Percentiles rank a stretch among this genome's conserved stretches.
These are phyloP conservation scores for Charadrius vociferus DNA, from an alignment of 2,113 vertebrate genomes.

Conservation along the genomic window DNA sequence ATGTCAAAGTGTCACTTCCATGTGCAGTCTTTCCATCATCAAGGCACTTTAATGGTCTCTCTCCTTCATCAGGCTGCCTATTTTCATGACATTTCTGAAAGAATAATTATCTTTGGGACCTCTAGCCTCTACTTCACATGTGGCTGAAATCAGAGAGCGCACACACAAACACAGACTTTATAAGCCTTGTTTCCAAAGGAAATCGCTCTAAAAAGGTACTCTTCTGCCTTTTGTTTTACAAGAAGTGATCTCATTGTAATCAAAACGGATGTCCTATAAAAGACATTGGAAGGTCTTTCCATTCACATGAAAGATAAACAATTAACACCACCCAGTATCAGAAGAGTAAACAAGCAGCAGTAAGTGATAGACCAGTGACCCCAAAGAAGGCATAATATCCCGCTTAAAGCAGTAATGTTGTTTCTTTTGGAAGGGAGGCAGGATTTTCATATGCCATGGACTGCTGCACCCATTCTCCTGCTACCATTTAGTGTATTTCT, in stretches of 20 bases:
- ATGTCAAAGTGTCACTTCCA: background rate
- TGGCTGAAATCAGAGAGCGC: background rate
- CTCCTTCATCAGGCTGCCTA: background rate
- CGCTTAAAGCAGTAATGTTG: rapidly evolving
- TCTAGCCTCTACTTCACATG: background rate
- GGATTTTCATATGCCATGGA: background rate
- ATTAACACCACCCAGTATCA: background rate
- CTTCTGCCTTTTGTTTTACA: constrained; percentile 44
- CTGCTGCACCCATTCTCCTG: background rate
- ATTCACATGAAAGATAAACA: constrained; percentile 16
- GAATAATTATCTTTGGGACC: background rate
- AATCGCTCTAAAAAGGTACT: background rate
- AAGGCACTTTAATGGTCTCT: background rate
- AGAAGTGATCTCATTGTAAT: constrained; percentile 35
- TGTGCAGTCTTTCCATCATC: background rate
- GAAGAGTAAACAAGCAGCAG: background rate
- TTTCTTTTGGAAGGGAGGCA: background rate
- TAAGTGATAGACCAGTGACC: background rate
- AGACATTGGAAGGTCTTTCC: background rate
- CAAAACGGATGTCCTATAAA: constrained; percentile 16
- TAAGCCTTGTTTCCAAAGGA: constrained; percentile 26
- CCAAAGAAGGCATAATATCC: background rate
- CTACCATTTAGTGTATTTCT: background rate
- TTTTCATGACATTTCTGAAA: background rate
- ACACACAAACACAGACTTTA: background rate